Evolutionary conservation across 2,113 vertebrate genomes (phyloP).

Genomic region (Ammospiza caudacuta): DNA sequence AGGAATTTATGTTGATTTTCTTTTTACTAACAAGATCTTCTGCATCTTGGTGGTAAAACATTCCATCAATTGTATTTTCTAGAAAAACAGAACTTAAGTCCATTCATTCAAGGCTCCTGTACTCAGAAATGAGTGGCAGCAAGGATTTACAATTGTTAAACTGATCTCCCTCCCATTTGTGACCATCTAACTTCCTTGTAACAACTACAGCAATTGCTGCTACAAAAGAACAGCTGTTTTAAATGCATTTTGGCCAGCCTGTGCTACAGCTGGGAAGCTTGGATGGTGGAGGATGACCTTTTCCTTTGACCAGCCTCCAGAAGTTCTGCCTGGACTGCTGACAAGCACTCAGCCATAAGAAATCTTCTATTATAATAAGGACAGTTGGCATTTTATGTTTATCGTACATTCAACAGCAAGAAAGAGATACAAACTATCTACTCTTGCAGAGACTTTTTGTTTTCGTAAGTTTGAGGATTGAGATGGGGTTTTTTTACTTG

Average conservation of each 20-base stretch:
- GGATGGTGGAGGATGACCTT: background rate
- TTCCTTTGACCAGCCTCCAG: background rate
- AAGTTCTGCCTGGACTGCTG: background rate
- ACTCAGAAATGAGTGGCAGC: background rate
- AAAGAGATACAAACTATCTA: background rate
- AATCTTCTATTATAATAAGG: background rate
- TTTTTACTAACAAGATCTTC: background rate
- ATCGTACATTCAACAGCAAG: background rate
- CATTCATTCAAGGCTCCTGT: background rate
- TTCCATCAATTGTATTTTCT: background rate
- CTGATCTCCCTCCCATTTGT: background rate
- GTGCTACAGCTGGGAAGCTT: background rate
- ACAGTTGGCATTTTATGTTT: background rate
- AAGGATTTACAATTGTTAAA: background rate
- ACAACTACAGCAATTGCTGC: background rate
- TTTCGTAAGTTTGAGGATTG: background rate
- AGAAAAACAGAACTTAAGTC: background rate
- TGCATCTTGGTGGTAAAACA: background rate
- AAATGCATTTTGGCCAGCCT: background rate
- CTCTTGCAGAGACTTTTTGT: background rate
- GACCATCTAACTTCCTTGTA: background rate
- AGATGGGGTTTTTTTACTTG: accelerated
- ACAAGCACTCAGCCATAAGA: background rate
- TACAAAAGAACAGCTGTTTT: background rate
- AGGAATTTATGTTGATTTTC: background rate